phyloP scores from a whole-genome alignment of 2,888 invertebrate genomes.

The Ophion ellenae region DNA sequence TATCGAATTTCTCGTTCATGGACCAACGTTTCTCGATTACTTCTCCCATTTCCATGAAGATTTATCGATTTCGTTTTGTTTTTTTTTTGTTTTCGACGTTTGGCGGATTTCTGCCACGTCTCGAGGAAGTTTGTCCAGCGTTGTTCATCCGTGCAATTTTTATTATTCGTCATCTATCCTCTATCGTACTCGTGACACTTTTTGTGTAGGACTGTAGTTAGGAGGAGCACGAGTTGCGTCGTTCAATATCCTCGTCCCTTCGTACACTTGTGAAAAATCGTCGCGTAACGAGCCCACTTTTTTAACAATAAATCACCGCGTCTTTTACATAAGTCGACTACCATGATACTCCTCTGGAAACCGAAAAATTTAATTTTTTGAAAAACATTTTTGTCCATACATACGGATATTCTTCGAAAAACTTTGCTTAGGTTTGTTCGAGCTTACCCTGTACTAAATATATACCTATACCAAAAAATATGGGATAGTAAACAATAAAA shows the following conservation, averaged over 20 bases:
- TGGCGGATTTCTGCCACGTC: not conserved
- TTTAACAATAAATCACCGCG: not conserved
- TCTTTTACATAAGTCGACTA: constrained; percentile 7
- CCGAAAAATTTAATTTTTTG: not conserved
- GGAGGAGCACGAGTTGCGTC: no score
- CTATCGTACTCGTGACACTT: not conserved
- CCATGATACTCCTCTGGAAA: not conserved
- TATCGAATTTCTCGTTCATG: constrained; percentile 50
- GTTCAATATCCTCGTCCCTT: no score
- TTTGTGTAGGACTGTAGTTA: not conserved
- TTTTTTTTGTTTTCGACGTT: not conserved
- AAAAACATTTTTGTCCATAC: no score
- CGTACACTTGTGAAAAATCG: no score
- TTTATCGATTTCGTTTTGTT: constrained; percentile 10
- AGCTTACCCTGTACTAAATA: no score
- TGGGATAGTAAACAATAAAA: not conserved
- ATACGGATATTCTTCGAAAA: no score
- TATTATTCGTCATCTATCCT: not conserved
- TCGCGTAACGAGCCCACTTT: no score
- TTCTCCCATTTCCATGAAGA: constrained; percentile 29
- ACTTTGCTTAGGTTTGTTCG: no score
- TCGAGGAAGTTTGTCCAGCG: not conserved
- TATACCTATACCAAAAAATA: no score
- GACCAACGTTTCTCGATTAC: not conserved
- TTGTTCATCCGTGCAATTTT: constrained; percentile 17